A percentile compares a stretch with the other conserved stretches of the same genome.
Evolutionary conservation across 2,888 invertebrate genomes (phyloP).

Genomic region (Tetropium fuscum): DNA sequence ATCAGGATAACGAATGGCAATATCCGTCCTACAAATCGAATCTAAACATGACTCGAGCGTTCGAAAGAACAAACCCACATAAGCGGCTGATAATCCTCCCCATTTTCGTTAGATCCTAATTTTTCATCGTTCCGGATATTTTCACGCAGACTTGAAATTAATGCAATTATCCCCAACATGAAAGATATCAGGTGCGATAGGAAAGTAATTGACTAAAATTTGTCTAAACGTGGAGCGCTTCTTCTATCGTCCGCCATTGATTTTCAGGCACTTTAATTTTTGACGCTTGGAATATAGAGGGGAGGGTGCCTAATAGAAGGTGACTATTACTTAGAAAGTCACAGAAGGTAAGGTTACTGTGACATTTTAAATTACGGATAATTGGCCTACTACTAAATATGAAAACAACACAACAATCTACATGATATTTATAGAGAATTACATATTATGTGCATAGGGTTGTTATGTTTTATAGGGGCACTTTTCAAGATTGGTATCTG

Average conservation of each 20-base stretch:
- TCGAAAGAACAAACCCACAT: conserved; percentile 31
- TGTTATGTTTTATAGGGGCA: too few relatives aligned
- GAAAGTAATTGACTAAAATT: conserved; percentile 20
- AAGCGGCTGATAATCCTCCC: conserved; percentile 9
- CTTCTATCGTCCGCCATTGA: conserved; percentile 5
- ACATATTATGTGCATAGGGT: too few relatives aligned
- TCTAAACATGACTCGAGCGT: conserved; percentile 53
- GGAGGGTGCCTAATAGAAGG: too few relatives aligned
- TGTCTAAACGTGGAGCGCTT: conserved; percentile 12
- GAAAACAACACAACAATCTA: too few relatives aligned
- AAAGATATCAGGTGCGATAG: conserved; percentile 23
- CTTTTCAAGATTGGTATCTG: too few relatives aligned
- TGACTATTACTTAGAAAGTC: too few relatives aligned
- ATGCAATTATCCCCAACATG: conserved; percentile 16
- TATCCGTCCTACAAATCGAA: conserved; percentile 61
- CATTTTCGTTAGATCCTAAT: conserved; percentile 17
- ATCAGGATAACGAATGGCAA: conserved; percentile 62
- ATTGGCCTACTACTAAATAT: too few relatives aligned
- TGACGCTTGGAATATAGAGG: too few relatives aligned
- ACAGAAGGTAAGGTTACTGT: too few relatives aligned
- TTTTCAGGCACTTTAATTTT: conserved; percentile 10
- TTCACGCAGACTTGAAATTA: conserved; percentile 6
- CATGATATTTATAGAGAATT: too few relatives aligned
- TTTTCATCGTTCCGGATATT: conserved; percentile 14
- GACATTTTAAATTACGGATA: too few relatives aligned